Percentiles rank a stretch among this genome's conserved stretches.
These are phyloP conservation scores for Boloria selene DNA, from an alignment of 2,888 invertebrate species.

Conservation along the genomic window DNA sequence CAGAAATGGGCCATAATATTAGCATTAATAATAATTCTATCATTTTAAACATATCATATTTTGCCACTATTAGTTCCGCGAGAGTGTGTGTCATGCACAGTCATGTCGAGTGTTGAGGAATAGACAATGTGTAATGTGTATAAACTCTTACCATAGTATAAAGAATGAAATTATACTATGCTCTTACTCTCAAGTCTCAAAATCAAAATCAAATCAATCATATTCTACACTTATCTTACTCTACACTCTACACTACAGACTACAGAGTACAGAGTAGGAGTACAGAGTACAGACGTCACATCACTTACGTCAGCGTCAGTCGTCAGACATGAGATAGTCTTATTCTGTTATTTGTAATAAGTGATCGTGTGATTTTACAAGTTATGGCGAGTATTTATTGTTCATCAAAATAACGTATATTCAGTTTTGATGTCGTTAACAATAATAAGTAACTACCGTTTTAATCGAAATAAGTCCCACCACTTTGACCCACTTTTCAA, in stretches of 20 bases:
- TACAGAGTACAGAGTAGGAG: too few relatives aligned
- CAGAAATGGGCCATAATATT: too few relatives aligned
- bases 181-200: too few relatives aligned
- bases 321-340: neutral
- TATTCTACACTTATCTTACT: too few relatives aligned
- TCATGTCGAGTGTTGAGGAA: neutral
- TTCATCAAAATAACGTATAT: too few relatives aligned
- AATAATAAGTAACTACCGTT: neutral
- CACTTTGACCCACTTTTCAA: conserved; percentile 30
- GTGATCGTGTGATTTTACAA: neutral
- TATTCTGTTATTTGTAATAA: neutral
- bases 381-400: too few relatives aligned
- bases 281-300: too few relatives aligned
- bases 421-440: neutral
- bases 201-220: too few relatives aligned
- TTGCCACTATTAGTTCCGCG: neutral
- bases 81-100: neutral
- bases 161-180: too few relatives aligned
- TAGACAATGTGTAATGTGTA: neutral
- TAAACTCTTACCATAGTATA: too few relatives aligned
- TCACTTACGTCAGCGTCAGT: too few relatives aligned
- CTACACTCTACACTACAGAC: neutral
- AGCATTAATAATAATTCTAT: neutral
- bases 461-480: conserved; percentile 5
- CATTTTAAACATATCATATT: too few relatives aligned